These are phyloP conservation scores for Xylocopa sonorina DNA, from an alignment of 1,140 invertebrate species.

Conservation along the genomic window DNA sequence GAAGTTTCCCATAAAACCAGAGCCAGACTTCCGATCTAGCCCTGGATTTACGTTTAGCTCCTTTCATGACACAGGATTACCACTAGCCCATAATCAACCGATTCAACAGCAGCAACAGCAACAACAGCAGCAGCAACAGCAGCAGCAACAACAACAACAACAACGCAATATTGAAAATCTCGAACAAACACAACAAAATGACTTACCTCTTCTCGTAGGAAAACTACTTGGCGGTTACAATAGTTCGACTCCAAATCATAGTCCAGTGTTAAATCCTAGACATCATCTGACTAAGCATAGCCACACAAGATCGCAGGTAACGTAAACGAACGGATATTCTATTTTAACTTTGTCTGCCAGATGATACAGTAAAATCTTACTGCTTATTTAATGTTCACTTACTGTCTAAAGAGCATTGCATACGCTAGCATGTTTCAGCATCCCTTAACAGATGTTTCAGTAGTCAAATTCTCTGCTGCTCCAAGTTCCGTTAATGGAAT, in stretches of 20 bases:
- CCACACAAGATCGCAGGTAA: constrained; percentile 79
- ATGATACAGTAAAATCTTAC: no score
- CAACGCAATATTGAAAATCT: constrained; percentile 71
- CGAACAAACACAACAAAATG: constrained; percentile 79
- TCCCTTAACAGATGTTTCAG: no score
- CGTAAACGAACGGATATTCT: neutral
- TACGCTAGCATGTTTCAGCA: no score
- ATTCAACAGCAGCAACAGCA: constrained; percentile 65
- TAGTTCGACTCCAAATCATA: constrained; percentile 85
- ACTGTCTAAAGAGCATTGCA: no score
- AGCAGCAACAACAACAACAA: constrained; percentile 70
- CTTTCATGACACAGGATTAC: constrained; percentile 73
- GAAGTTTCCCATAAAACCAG: constrained; percentile 78
- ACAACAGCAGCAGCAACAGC: constrained; percentile 67
- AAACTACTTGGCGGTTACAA: constrained; percentile 85
- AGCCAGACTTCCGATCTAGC: constrained; percentile 79
- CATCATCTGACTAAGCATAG: constrained; percentile 82
- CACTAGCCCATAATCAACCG: constrained; percentile 75
- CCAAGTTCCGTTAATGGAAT: no score
- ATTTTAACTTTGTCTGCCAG: no score
- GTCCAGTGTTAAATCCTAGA: constrained; percentile 85
- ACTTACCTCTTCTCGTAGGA: constrained; percentile 84
- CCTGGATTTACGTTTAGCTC: constrained; percentile 71
- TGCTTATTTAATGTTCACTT: no score
- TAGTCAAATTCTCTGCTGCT: no score